Base-by-base conservation (phyloP, 2,888 invertebrate genomes). In the Leucophenga montana region DNA sequence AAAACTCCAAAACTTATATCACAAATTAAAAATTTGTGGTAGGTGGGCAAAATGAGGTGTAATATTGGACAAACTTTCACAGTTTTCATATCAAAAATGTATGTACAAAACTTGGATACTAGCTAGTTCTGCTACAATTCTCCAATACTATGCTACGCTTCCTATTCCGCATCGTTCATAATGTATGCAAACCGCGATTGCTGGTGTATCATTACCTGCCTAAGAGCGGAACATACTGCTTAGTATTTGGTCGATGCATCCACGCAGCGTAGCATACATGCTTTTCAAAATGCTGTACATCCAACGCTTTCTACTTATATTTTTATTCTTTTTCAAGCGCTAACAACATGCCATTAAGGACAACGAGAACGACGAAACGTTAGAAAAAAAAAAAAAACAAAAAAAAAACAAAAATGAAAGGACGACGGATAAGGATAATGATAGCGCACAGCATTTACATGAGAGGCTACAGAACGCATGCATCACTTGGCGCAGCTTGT, bases 281-380 rank as follows among this genome's bases (percentile, higher is more conserved):
- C 9, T 13, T 22, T 27, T 9, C 50, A 33, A 39, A 39, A 39
- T 39, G 39, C 39, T 4, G 4, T 27, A 27, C 27, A 27, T 39
- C 11, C 11, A 39, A 11, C 8, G 39, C 8, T 50, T 65, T 50
- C 8, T 39, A 39, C 11, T 5, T 11, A 39, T 39, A 39, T 39
- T 39, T 39, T 39, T 39, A 11, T 39, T 39, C 1, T 39, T 39
- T 39, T 16, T 66, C 14, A 66, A 66, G 53, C 57, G 67, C 54
- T 50, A 68, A 68, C n/a, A 68, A 68, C 61, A 14, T 61, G 62
- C 62, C 61, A 62, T 67, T 67, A 61, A 61, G 6, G 48, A 22
- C 48, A 64, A 46, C 46, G 46, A 64, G 46, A 46, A 64, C 14
- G 6, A 39, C 61, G 39, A 39, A 39, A 20, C 18, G 13, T 3